Base-by-base conservation (phyloP, 1,140 invertebrate species). In the Reticulitermes speratus region DNA sequence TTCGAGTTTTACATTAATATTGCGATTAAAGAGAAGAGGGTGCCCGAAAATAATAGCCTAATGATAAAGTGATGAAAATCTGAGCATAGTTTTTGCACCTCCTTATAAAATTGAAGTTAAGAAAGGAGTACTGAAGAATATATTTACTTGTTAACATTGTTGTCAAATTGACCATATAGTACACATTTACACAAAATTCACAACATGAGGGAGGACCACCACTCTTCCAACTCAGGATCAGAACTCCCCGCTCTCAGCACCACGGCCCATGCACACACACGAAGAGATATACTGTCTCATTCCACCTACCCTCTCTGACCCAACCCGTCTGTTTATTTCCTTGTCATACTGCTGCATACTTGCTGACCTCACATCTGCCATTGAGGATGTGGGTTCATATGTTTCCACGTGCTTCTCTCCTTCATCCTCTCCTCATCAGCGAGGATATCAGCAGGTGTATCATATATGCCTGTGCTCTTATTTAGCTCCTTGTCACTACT, bases 201-300 rank as follows among this genome's bases (percentile, higher is more conserved):
- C 25, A 75, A 2, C 1, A 0, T 75, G n/a, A 75, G 65, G 65
- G 65, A 75, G 0, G 65, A 75, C 65, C n/a, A 75, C n/a, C 65
- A 75, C 14, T 11, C 25, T 75, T 75, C 25, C n/a, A 30, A 75
- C n/a, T 30, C 25, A 30, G n/a, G 9, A 75, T 75, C 65, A 75
- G 65, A 75, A 75, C n/a, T 75, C 65, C n/a, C 65, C 65, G 16
- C 65, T 75, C 65, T 75, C 65, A 75, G 65, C 65, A 75, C 65
- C 65, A 30, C 65, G 65, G 25, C 65, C 65, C 65, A 75, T 75
- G n/a, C 65, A 75, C 25, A 75, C 65, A 75, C 65, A 75, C n/a
- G 65, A 75, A 2, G 65, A 75, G 65, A 75, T 75, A 30, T 75
- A 75, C 65, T 75, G 65, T 30, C 65, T 25, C 65, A 75, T 75